Base-by-base conservation (phyloP, 2,888 invertebrate species). In the Aspidapion aeneum region DNA sequence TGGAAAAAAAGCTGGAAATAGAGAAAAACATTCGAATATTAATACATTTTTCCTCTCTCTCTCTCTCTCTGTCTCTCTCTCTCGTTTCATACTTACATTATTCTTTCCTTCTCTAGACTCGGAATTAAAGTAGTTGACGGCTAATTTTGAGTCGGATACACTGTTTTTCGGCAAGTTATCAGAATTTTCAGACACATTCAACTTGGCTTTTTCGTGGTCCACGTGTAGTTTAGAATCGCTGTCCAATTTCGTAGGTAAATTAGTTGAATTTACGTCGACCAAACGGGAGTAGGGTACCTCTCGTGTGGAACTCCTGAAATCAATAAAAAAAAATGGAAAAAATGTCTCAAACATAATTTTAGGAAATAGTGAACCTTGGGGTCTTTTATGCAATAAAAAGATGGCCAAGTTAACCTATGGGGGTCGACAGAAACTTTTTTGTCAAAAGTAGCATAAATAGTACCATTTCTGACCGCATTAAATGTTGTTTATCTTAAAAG, bases 251-350 rank as follows among this genome's bases (percentile, higher is more conserved):
- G 69, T 69, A 1, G 79, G 77, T 48, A 68, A 79, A 78, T 81
- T 66, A 68, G 80, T 51, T 0, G 83, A 82, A 73, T 87, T 87
- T 0, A 86, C 82, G 71, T 93, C 93, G 3, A 93, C 85, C 60
- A 94, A 81, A 49, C 93, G 85, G 1, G 92, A 87, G 75, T 93
- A 94, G 0, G 93, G 93, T 16, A 93, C 92, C 72, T 91, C 90
- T 72, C 78, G 78, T 55, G 75, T 66, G 21, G 71, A 66, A 64
- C 77, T 77, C 65, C 78, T 78, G 62, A 57, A 70, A 63, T n/a
- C n/a, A n/a, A n/a, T n/a, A n/a, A n/a, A n/a, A n/a, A n/a, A n/a
- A n/a, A n/a, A n/a, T n/a, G 62, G 60, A 51, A 68, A 68, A 66
- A n/a, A 57, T 61, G 59, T 55, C 60, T 51, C 17, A 52, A 16